These are phyloP conservation scores for Brachyrhaphis roseni DNA, from an alignment of 2,797 vertebrate species.

Conservation along the genomic window DNA sequence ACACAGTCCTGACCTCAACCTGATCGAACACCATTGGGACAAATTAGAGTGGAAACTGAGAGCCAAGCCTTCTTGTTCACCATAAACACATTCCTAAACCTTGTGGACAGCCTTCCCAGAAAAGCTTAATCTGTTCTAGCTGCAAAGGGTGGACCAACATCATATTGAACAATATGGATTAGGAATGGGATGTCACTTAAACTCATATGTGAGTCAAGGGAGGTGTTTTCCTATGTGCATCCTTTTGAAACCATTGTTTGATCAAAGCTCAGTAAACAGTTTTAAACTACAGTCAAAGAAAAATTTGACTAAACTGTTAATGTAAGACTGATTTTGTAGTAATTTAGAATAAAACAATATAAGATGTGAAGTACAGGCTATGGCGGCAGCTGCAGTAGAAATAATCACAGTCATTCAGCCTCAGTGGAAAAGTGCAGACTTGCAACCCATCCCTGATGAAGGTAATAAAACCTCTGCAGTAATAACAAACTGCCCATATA, in stretches of 20 bases:
- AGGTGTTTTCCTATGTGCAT: too few relatives aligned
- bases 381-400: slow-evolving; percentile 11
- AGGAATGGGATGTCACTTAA: too few relatives aligned
- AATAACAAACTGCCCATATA: slow-evolving; percentile 73
- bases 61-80: too few relatives aligned
- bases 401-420: slow-evolving; percentile 61
- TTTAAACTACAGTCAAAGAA: not conserved
- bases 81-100: too few relatives aligned
- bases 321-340: not conserved
- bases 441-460: slow-evolving; percentile 63
- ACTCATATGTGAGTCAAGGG: too few relatives aligned
- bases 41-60: too few relatives aligned
- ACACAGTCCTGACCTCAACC: too few relatives aligned
- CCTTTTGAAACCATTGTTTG: not conserved
- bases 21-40: too few relatives aligned
- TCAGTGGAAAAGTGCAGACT: slow-evolving; percentile 65
- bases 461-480: slow-evolving; percentile 68
- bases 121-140: too few relatives aligned
- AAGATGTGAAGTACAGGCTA: not conserved
- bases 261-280: not conserved
- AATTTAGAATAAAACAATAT: not conserved
- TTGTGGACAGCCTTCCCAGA: too few relatives aligned
- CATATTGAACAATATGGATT: too few relatives aligned
- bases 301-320: not conserved
- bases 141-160: too few relatives aligned